Base-by-base conservation (phyloP, 2,888 invertebrate genomes). In the Lochmaea capreae region DNA sequence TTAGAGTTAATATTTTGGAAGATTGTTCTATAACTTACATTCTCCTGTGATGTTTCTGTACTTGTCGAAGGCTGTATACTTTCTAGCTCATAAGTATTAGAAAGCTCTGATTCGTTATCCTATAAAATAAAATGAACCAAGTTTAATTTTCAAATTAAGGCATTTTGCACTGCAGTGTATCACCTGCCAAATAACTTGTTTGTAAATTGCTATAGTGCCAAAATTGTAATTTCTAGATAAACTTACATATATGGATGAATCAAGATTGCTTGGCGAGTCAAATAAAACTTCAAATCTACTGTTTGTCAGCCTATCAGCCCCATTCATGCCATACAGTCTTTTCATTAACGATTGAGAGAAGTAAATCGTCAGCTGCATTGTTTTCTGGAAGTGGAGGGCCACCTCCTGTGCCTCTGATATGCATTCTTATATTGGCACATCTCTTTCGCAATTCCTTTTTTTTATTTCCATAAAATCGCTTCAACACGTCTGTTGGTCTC, bases 341-440 rank as follows among this genome's bases (percentile, higher is more conserved):
- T 16, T 65, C 65, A 49, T 65, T n/a, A n/a, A n/a, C n/a, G n/a
- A n/a, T n/a, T n/a, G n/a, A n/a, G n/a, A n/a, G n/a, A n/a, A n/a
- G n/a, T n/a, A n/a, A n/a, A n/a, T n/a, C n/a, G n/a, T n/a, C n/a
- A n/a, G n/a, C n/a, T n/a, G n/a, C n/a, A n/a, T n/a, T n/a, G n/a
- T n/a, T n/a, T n/a, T n/a, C n/a, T n/a, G n/a, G n/a, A n/a, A n/a
- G 67, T 16, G 70, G 70, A 63, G 70, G 70, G 14, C 65, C 70
- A 70, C 63, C 65, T 18, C 70, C 70, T 54, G 70, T 63, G 63
- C 54, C 42, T 63, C 12, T 70, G 39, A 70, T 18, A 33, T 70
- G 54, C 63, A 63, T 62, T 18, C 63, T 70, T 63, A 11, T 63
- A 16, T 62, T 52, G 57, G 63, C 70, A 49, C 52, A 62, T 57